Conservation (phyloP, 2,888 invertebrate genomes). For the Cetonia aurata region DNA sequence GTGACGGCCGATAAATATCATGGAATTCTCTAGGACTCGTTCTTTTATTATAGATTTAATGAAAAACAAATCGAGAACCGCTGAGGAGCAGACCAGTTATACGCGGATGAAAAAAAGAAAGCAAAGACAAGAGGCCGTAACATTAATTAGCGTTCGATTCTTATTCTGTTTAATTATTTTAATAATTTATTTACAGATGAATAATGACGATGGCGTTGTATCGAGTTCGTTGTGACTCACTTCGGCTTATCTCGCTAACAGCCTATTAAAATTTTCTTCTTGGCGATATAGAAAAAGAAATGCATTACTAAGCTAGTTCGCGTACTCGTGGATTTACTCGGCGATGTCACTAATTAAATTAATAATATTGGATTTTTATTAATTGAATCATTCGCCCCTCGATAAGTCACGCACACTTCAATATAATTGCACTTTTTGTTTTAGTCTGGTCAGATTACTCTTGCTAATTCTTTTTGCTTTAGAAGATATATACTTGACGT, state of each 20-base stretch:
- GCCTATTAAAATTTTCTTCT: constrained; percentile 2
- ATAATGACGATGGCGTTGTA: constrained; percentile 15
- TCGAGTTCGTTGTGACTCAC: constrained; percentile 26
- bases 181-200: constrained; percentile 33
- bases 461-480: no score
- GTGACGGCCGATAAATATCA: not conserved
- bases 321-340: not conserved
- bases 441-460: no score
- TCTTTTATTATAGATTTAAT: constrained; percentile 5
- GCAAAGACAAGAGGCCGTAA: constrained; percentile 17
- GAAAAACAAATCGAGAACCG: constrained; percentile 11
- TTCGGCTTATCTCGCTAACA: constrained; percentile 1
- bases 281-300: not conserved
- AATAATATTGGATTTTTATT: constrained; percentile 18
- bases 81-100: not conserved
- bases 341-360: constrained; percentile 1
- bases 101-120: not conserved
- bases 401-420: no score
- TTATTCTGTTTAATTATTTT: constrained; percentile 31
- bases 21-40: not conserved
- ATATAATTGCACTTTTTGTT: no score
- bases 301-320: not conserved
- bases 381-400: constrained; percentile 18
- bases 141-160: constrained; percentile 29
- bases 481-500: no score